Evolutionary conservation across 1,140 invertebrate species (phyloP).

Genomic region (Temnothorax curvispinosus): DNA sequence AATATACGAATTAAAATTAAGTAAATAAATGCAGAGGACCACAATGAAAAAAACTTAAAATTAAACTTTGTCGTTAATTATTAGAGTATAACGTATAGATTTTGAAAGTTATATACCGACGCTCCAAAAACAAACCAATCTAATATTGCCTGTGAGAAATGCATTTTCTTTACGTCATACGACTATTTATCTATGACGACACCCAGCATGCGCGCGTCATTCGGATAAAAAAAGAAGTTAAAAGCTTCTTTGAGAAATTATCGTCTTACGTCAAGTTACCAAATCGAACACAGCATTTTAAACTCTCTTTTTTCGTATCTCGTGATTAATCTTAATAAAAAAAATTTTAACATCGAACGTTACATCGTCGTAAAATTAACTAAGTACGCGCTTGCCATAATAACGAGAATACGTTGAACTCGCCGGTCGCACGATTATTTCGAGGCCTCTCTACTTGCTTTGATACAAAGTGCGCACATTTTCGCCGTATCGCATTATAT

Average conservation of each 20-base stretch:
- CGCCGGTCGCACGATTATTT: conserved; percentile 16
- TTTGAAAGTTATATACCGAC: not conserved
- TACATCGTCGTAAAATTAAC: not conserved
- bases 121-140: not conserved
- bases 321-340: not conserved
- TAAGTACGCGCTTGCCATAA: not conserved
- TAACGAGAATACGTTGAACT: conserved; percentile 25
- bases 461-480: conserved; percentile 52
- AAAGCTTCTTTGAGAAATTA: not conserved
- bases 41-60: not conserved
- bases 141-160: conserved; percentile 1
- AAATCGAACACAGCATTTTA: not conserved
- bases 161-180: conserved; percentile 6
- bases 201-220: not conserved
- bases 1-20: not conserved
- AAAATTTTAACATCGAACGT: not conserved
- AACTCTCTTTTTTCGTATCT: not conserved
- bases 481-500: conserved; percentile 30
- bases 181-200: conserved; percentile 5
- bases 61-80: not conserved
- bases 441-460: conserved; percentile 10
- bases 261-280: not conserved
- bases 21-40: not conserved
- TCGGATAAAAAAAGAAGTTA: conserved; percentile 20
- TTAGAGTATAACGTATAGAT: not conserved